Conservation (phyloP, 1,140 invertebrate genomes). For the Olivierus martensii region DNA sequence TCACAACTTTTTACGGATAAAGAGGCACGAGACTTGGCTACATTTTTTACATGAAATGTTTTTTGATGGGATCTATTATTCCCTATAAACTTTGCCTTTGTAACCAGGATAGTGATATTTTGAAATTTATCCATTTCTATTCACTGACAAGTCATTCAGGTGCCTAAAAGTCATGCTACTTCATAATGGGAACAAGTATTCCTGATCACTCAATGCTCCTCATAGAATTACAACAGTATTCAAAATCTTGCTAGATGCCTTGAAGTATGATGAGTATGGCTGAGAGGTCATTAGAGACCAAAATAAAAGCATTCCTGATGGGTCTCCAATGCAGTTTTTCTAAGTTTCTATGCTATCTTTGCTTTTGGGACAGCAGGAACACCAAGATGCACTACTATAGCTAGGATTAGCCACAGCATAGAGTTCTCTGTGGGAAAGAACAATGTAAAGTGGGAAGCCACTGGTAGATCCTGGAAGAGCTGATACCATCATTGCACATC, state of each 20-base stretch:
- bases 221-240: constrained; percentile 25
- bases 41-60: no score
- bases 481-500: background rate
- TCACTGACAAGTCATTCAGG: background rate
- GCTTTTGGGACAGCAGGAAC: constrained; percentile 33
- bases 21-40: no score
- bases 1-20: no score
- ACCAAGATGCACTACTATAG: constrained; percentile 27
- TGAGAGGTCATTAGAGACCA: constrained; percentile 26
- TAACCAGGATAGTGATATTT: no score
- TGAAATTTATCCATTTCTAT: background rate
- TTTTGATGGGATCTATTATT: no score
- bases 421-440: constrained; percentile 21
- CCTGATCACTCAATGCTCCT: constrained; percentile 21
- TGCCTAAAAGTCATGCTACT: background rate
- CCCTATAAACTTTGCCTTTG: no score
- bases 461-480: constrained; percentile 20
- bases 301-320: constrained; percentile 5
- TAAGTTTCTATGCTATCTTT: constrained; percentile 31
- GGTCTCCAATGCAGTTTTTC: constrained; percentile 32
- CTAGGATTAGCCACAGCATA: constrained; percentile 21
- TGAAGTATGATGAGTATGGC: constrained; percentile 24
- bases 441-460: constrained; percentile 25
- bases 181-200: background rate
- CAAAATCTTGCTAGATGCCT: constrained; percentile 21